Conservation (phyloP, 2,888 invertebrate species). For the Sympetrum striolatum region DNA sequence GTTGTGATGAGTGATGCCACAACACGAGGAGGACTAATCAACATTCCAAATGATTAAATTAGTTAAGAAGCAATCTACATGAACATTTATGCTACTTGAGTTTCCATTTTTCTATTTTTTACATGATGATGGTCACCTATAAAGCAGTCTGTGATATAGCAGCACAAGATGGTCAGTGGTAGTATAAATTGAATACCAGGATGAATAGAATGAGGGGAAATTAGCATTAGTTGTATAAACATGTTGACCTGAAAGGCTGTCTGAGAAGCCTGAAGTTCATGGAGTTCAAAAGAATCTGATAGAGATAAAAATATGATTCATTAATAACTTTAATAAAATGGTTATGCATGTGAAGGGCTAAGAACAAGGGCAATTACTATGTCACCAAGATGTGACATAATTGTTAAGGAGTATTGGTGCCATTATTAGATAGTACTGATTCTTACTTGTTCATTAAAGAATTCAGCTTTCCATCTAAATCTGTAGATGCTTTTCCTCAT, state of each 20-base stretch:
- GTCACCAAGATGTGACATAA: background rate
- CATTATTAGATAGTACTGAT: slow-evolving; percentile 18
- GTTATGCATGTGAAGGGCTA: background rate
- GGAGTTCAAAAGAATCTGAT: background rate
- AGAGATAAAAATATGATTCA: background rate
- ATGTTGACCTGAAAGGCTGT: background rate
- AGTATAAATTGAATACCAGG: background rate
- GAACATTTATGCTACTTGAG: slow-evolving; percentile 15
- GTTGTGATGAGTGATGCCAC: slow-evolving; percentile 13
- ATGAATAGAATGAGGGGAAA: background rate
- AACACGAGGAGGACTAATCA: background rate
- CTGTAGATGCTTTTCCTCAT: background rate
- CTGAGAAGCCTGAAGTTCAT: background rate
- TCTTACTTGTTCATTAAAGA: background rate
- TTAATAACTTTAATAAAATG: background rate
- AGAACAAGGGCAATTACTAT: background rate
- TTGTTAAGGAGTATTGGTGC: background rate
- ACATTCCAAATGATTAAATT: background rate
- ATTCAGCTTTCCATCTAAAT: slow-evolving; percentile 17
- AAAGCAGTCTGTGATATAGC: slow-evolving; percentile 44
- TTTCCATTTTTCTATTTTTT: slow-evolving; percentile 23
- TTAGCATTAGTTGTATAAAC: background rate
- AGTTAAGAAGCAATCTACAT: background rate
- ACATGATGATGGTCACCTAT: slow-evolving; percentile 29
- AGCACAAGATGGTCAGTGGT: slow-evolving; percentile 36